A percentile compares a stretch with the other conserved stretches of the same genome.
phyloP scores from a whole-genome alignment of 1,140 invertebrate species.

The Bacillus rossius region DNA sequence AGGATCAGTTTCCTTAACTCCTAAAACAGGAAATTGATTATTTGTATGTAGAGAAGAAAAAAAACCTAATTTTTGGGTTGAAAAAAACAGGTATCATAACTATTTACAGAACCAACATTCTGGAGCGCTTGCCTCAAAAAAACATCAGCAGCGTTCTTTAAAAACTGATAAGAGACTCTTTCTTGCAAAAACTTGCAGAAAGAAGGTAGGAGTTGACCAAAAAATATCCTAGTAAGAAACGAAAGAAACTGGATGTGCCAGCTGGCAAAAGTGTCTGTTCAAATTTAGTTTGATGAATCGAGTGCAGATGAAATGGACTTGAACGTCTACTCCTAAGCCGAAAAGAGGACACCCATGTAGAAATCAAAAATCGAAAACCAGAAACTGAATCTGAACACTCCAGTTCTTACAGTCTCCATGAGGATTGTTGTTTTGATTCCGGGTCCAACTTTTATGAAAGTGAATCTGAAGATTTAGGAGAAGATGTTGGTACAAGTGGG shows the following conservation, averaged over 20 bases:
- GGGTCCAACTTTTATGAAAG: not conserved
- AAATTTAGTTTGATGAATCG: too few species aligned
- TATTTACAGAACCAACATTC: conserved; percentile 1
- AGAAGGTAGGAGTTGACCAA: not conserved
- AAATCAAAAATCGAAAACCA: not conserved
- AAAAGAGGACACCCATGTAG: too few species aligned
- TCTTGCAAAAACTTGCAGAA: not conserved
- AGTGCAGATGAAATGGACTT: too few species aligned
- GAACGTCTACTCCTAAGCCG: too few species aligned
- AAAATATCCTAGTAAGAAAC: not conserved
- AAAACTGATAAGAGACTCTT: not conserved
- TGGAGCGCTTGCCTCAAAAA: conserved; percentile 7
- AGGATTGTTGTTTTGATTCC: not conserved
- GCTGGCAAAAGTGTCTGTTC: too few species aligned
- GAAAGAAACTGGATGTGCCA: not conserved
- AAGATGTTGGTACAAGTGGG: not conserved
- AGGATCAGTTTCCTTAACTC: conserved; percentile 9
- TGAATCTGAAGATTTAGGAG: not conserved
- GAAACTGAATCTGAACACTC: not conserved
- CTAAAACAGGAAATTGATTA: conserved; percentile 1
- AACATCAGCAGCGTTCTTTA: not conserved
- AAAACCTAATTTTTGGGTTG: conserved; percentile 6
- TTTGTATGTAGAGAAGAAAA: not conserved
- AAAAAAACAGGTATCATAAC: conserved; percentile 4
- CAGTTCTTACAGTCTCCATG: conserved; percentile 2